Evolutionary conservation across 2,888 invertebrate genomes (phyloP).

Genomic region (Drosophila pegasa): DNA sequence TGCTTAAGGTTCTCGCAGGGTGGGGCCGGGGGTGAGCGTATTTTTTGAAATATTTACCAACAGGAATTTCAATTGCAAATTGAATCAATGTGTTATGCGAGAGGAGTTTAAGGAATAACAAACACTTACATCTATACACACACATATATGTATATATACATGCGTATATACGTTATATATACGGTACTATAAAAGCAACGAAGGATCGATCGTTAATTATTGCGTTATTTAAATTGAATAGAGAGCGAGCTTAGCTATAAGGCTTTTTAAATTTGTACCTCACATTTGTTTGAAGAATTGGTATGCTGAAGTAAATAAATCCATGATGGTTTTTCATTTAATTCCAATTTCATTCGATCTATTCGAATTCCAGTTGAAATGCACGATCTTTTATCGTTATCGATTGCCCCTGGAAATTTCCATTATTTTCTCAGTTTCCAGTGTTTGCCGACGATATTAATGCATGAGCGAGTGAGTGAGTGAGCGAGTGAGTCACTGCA

Average conservation of each 20-base stretch:
- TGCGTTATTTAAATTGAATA: constrained; percentile 73
- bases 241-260: constrained; percentile 67
- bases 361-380: not conserved
- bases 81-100: constrained; percentile 39
- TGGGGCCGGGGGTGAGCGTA: constrained; percentile 35
- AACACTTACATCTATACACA: constrained; percentile 18
- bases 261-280: constrained; percentile 80
- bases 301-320: constrained; percentile 77
- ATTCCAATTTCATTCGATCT: constrained; percentile 3
- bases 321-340: constrained; percentile 60
- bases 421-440: constrained; percentile 12
- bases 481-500: constrained; percentile 25
- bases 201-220: constrained; percentile 60
- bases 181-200: constrained; percentile 52
- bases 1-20: constrained; percentile 42
- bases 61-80: constrained; percentile 59
- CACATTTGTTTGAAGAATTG: constrained; percentile 66
- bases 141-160: constrained; percentile 14
- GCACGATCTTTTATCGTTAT: constrained; percentile 32
- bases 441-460: constrained; percentile 6
- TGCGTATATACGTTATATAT: constrained; percentile 2
- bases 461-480: constrained; percentile 32
- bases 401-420: not conserved
- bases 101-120: constrained; percentile 12
- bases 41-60: constrained; percentile 69